These are phyloP conservation scores for Vulpes lagopus DNA, from an alignment of 2,113 vertebrate species.

Conservation along the genomic window DNA sequence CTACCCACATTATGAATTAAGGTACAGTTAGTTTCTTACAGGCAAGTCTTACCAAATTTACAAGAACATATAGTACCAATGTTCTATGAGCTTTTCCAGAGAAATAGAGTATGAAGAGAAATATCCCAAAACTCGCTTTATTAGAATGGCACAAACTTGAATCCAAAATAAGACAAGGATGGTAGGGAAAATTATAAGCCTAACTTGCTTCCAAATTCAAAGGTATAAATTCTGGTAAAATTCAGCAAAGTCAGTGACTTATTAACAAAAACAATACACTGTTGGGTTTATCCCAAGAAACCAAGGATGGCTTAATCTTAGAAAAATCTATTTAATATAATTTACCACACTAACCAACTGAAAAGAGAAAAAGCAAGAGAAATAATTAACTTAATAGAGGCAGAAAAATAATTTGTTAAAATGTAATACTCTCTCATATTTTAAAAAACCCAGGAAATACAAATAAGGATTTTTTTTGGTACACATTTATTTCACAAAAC, in stretches of 20 bases:
- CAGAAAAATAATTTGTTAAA: slow-evolving; percentile 23
- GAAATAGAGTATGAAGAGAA: slow-evolving; percentile 3
- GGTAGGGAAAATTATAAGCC: background rate
- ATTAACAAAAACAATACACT: background rate
- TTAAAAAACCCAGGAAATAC: background rate
- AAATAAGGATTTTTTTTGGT: background rate
- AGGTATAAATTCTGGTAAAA: slow-evolving; percentile 7
- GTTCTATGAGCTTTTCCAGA: background rate
- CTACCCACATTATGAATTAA: slow-evolving; percentile 35
- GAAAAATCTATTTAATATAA: slow-evolving; percentile 28
- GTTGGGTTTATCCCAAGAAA: background rate
- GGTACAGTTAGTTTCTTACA: background rate
- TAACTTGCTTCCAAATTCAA: slow-evolving; percentile 4
- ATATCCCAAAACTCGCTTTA: background rate
- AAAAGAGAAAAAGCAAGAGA: background rate
- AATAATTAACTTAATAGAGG: background rate
- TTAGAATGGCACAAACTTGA: background rate
- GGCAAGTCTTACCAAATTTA: slow-evolving; percentile 34
- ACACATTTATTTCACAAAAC: background rate
- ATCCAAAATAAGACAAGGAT: slow-evolving; percentile 5
- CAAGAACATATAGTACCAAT: background rate
- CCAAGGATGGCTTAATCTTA: background rate
- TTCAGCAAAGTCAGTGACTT: background rate
- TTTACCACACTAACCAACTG: slow-evolving; percentile 10
- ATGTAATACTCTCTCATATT: background rate